Conservation (phyloP, 2,797 vertebrate genomes). For the Sebastiscus albofasciatus region DNA sequence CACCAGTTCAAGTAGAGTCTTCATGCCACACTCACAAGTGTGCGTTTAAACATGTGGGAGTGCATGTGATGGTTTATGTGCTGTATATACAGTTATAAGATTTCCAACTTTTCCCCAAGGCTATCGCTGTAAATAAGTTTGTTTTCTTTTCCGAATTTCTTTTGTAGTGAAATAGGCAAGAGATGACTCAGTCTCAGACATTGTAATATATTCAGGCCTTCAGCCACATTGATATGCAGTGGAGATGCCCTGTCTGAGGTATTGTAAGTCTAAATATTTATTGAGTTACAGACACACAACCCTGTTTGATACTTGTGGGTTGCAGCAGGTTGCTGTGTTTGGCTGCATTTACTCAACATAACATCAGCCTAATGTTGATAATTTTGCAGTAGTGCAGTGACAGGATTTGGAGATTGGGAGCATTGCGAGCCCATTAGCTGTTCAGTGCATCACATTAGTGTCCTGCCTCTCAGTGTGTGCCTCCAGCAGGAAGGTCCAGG, state of each 20-base stretch:
- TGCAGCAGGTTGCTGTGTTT: slow-evolving; percentile 36
- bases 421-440: slow-evolving; percentile 33
- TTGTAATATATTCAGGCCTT: slow-evolving; percentile 56
- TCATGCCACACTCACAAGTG: neutral
- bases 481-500: slow-evolving; percentile 38
- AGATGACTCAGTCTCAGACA: slow-evolving; percentile 54
- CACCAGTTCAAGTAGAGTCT: neutral
- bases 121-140: slow-evolving; percentile 40
- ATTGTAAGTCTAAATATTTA: slow-evolving; percentile 58
- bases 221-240: slow-evolving; percentile 52
- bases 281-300: slow-evolving; percentile 19
- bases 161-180: slow-evolving; percentile 43
- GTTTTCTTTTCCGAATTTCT: slow-evolving; percentile 35
- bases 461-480: slow-evolving; percentile 33
- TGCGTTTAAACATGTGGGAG: slow-evolving; percentile 6
- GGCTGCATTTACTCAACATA: slow-evolving; percentile 25
- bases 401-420: slow-evolving; percentile 22
- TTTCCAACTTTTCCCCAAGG: slow-evolving; percentile 3
- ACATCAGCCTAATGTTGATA: slow-evolving; percentile 30
- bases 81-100: slow-evolving; percentile 11
- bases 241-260: slow-evolving; percentile 43
- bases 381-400: slow-evolving; percentile 32
- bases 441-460: slow-evolving; percentile 44
- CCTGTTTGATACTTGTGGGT: slow-evolving; percentile 17
- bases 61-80: slow-evolving; percentile 1